A percentile compares a stretch with the other conserved stretches of the same genome.
phyloP scores from a whole-genome alignment of 2,797 vertebrate genomes.

The Dicrostonyx torquatus region DNA sequence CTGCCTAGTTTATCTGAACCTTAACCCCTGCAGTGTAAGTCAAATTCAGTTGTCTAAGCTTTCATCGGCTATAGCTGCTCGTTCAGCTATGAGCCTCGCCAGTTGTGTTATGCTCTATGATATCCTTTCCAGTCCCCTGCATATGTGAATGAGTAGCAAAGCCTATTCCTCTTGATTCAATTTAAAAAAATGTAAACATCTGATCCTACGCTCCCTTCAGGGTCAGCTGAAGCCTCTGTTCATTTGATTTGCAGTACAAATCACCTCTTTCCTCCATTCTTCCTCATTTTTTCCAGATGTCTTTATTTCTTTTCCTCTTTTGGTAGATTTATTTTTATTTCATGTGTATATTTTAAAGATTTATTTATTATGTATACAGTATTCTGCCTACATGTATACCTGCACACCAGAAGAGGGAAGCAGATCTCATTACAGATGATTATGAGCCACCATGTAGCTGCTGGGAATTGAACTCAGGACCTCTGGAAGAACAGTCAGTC shows the following conservation, averaged over 20 bases:
- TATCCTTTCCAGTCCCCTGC: background rate
- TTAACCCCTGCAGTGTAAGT: background rate
- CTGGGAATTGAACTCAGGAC: background rate
- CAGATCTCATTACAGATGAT: background rate
- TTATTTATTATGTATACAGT: background rate
- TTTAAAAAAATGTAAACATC: background rate
- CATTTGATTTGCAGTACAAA: background rate
- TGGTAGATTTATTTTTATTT: no score
- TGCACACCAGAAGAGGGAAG: background rate
- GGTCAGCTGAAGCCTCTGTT: background rate
- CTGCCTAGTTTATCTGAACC: background rate
- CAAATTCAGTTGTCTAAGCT: background rate
- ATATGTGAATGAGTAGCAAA: accelerated
- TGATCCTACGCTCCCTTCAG: background rate
- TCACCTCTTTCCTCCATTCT: background rate
- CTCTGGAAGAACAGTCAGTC: background rate
- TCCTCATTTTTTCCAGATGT: background rate
- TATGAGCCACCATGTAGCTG: background rate
- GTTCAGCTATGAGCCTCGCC: background rate
- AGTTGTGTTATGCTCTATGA: no score
- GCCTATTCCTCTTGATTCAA: background rate
- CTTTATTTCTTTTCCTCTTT: background rate
- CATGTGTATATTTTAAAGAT: no score
- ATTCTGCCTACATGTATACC: background rate
- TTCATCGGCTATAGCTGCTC: background rate